These are phyloP conservation scores for Lepus europaeus DNA, from an alignment of 2,113 vertebrate genomes.

Conservation along the genomic window DNA sequence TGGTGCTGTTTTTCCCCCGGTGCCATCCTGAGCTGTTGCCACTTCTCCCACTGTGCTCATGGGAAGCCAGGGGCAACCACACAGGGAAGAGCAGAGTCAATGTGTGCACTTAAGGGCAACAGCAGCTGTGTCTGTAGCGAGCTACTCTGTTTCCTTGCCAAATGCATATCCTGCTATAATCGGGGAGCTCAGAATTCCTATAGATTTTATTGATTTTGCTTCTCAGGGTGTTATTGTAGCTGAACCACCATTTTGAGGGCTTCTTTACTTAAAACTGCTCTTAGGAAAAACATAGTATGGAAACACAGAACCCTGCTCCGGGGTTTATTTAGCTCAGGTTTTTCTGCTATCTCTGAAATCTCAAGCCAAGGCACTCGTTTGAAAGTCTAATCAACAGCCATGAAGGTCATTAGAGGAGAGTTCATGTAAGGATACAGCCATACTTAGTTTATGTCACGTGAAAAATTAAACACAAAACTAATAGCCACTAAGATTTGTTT, in stretches of 20 bases:
- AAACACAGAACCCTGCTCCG: conserved; percentile 56
- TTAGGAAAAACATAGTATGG: conserved; percentile 37
- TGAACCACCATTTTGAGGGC: conserved; percentile 58
- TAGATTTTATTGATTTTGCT: conserved; percentile 63
- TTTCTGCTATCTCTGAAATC: conserved; percentile 38
- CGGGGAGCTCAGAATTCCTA: conserved; percentile 25
- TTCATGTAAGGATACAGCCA: conserved; percentile 58
- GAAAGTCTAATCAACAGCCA: conserved; percentile 66
- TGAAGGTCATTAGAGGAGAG: conserved; percentile 48
- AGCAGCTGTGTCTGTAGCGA: background rate
- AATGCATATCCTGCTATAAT: background rate
- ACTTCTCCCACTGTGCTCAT: background rate
- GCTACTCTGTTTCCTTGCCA: conserved; percentile 40
- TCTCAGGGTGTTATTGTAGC: conserved; percentile 54
- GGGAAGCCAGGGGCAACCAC: background rate
- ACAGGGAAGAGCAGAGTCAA: background rate
- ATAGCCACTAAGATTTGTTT: conserved; percentile 52
- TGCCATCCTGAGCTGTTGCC: background rate
- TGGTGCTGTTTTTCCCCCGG: background rate
- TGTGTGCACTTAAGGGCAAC: background rate
- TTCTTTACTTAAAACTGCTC: conserved; percentile 73
- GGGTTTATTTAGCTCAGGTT: conserved; percentile 59
- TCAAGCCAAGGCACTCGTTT: conserved; percentile 15
- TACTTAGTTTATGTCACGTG: conserved; percentile 6
- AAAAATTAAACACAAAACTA: conserved; percentile 74